These are phyloP conservation scores for Noctua fimbriata DNA, from an alignment of 2,888 invertebrate genomes.

Conservation along the genomic window DNA sequence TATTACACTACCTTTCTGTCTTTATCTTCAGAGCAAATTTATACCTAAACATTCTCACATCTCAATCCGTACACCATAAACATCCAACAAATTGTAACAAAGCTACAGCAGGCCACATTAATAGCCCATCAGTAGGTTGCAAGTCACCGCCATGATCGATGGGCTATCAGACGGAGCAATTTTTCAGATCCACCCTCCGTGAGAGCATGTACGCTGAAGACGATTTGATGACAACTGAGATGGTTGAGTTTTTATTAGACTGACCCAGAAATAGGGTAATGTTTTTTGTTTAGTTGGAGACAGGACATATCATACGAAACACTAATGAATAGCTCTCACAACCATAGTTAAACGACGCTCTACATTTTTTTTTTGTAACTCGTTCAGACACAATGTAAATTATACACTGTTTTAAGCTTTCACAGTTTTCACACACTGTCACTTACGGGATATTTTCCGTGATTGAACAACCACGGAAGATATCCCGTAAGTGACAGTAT, in stretches of 20 bases:
- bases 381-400: too few relatives aligned
- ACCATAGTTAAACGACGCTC: too few relatives aligned
- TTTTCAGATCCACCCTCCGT: slow-evolving; percentile 55
- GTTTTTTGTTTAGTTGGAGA: neutral
- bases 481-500: too few relatives aligned
- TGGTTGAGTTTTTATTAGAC: slow-evolving; percentile 6
- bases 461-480: too few relatives aligned
- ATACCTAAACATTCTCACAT: neutral
- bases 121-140: slow-evolving; percentile 60
- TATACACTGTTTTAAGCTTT: too few relatives aligned
- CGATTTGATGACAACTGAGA: slow-evolving; percentile 54
- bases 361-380: too few relatives aligned
- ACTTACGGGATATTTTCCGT: too few relatives aligned
- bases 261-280: slow-evolving; percentile 1
- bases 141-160: slow-evolving; percentile 64
- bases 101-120: slow-evolving; percentile 55
- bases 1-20: neutral
- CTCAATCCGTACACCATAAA: slow-evolving; percentile 29
- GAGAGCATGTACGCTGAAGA: slow-evolving; percentile 43
- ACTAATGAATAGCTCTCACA: too few relatives aligned
- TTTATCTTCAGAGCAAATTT: neutral
- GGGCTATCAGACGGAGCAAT: slow-evolving; percentile 50
- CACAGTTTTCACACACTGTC: too few relatives aligned
- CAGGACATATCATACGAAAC: too few relatives aligned
- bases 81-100: slow-evolving; percentile 53